Evolutionary conservation across 2,888 invertebrate species (phyloP).

Genomic region (Strigamia transsilvanica): DNA sequence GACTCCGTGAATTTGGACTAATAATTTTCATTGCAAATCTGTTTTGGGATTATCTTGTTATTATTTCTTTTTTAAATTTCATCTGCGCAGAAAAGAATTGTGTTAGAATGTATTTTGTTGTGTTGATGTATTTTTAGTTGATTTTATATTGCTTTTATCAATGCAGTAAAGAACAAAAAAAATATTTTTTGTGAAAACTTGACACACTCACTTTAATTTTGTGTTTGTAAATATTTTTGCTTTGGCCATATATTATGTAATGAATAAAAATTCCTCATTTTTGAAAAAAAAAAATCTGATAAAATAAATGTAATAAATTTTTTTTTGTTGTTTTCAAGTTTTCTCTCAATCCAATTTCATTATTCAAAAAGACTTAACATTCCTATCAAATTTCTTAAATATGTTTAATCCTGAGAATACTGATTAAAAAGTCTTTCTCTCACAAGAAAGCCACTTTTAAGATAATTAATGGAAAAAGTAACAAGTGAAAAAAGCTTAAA

Average conservation of each 20-base stretch:
- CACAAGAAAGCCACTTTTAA: background rate
- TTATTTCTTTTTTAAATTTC: background rate
- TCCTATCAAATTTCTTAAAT: background rate
- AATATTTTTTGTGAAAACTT: background rate
- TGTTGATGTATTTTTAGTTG: background rate
- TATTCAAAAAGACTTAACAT: background rate
- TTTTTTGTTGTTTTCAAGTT: constrained; percentile 18
- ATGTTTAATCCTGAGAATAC: background rate
- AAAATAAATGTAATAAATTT: constrained; percentile 4
- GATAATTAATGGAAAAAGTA: background rate
- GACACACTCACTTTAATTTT: constrained; percentile 5
- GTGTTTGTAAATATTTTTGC: constrained; percentile 4
- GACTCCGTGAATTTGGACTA: constrained; percentile 34
- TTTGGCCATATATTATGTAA: constrained; percentile 17
- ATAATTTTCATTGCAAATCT: constrained; percentile 16
- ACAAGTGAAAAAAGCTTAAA: background rate
- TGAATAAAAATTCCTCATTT: constrained; percentile 2
- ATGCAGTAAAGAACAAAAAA: constrained; percentile 1
- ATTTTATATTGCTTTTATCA: background rate
- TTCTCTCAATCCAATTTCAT: constrained; percentile 20
- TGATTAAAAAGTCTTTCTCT: background rate
- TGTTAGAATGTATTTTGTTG: background rate
- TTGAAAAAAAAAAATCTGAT: background rate
- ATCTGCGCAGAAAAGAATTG: background rate
- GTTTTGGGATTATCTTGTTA: constrained; percentile 22